A percentile compares a stretch with the other conserved stretches of the same genome.
These are phyloP conservation scores for Leptinotarsa juncta DNA, from an alignment of 2,888 invertebrate species.

Conservation along the genomic window DNA sequence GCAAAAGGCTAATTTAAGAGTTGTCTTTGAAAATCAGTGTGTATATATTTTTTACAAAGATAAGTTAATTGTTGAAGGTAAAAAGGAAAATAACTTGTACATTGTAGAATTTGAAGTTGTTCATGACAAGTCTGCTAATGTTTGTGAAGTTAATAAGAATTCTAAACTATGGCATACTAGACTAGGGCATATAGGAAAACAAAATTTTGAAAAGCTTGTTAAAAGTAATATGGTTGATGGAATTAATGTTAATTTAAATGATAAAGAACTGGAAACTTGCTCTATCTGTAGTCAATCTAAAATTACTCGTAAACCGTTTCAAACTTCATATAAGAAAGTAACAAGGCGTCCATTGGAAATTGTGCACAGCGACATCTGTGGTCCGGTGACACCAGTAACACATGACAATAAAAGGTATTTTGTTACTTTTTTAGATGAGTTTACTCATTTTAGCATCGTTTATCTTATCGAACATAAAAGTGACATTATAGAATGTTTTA, in stretches of 20 bases:
- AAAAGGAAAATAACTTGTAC: neutral
- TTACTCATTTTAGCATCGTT: conserved; percentile 34
- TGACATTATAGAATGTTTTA: conserved; percentile 28
- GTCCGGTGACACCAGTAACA: neutral
- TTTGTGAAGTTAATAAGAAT: conserved; percentile 22
- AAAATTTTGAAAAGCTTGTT: conserved; percentile 22
- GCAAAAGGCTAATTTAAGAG: neutral
- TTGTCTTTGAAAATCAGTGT: neutral
- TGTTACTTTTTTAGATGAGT: conserved; percentile 31
- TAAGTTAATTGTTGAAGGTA: neutral
- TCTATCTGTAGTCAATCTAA: too few species aligned
- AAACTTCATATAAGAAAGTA: conserved; percentile 2
- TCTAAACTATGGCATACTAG: conserved; percentile 25
- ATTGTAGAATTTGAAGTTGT: neutral
- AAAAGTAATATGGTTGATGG: conserved; percentile 25
- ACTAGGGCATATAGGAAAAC: conserved; percentile 25
- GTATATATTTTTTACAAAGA: neutral
- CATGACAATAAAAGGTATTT: conserved; percentile 19
- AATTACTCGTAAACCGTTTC: neutral
- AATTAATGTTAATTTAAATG: conserved; percentile 1
- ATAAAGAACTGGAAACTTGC: too few species aligned
- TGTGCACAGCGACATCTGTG: neutral
- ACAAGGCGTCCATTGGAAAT: neutral
- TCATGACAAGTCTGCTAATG: neutral
- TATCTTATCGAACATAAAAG: conserved; percentile 32